Base-by-base conservation (phyloP, 2,888 invertebrate species). In the Troides aeacus region DNA sequence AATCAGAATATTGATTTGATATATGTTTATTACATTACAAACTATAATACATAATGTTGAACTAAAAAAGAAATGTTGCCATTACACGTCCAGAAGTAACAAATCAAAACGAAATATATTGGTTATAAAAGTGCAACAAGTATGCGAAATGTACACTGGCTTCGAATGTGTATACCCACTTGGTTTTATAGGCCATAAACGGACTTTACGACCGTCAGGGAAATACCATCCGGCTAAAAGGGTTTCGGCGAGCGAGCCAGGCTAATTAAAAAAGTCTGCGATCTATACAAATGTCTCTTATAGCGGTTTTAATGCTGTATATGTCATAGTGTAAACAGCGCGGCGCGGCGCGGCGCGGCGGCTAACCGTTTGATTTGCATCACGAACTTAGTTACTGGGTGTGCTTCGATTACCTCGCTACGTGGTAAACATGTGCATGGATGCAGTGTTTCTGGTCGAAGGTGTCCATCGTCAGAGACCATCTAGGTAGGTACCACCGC, bases 71-170 rank as follows among this genome's bases (percentile, higher is more conserved):
- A 76, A 78, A 76, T 17, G 70, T 74, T 72, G 73, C 77, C 77
- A 84, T 83, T 84, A 83, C 79, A 79, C 81, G 78, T 81, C 81
- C 90, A 84, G 86, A 77, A 89, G 92, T 91, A 87, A 82, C 92
- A 92, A 92, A 92, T 92, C 92, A 91, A 89, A 89, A 84, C 84
- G 83, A 89, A 87, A 90, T 92, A 90, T 92, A 91, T 92, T 87
- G 91, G 88, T 87, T 89, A 88, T 92, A 92, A 92, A 92, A 90
- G 79, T 87, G 92, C 92, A 92, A 92, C 92, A 92, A 92, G 90
- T 92, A 90, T 86, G 84, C 84, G 86, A 85, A 89, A 86, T 83
- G 86, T 84, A 85, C 82, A 82, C 84, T 81, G 79, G 76, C 80
- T 78, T 79, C 81, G 72, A 72, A 75, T 84, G 79, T 86, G 87